Conservation (phyloP, 2,797 vertebrate genomes). For the Gymnodraco acuticeps region DNA sequence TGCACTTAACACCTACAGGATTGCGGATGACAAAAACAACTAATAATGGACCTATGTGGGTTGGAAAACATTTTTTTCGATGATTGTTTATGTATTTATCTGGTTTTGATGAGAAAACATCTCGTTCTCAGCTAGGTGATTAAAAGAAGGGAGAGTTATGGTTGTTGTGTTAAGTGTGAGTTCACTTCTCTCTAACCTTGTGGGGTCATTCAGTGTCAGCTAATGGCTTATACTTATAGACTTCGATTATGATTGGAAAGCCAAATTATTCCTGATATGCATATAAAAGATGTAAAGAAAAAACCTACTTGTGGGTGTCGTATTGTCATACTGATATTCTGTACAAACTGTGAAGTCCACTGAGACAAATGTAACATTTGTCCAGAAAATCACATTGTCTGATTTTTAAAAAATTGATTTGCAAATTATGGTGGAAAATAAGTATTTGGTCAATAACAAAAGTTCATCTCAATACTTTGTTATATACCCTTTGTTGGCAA, state of each 20-base stretch:
- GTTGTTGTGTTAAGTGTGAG: conserved; percentile 38
- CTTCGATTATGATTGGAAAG: conserved; percentile 3
- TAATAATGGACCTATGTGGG: neutral
- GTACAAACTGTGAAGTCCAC: too few relatives aligned
- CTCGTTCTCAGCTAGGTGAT: conserved; percentile 26
- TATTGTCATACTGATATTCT: too few relatives aligned
- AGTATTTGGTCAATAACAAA: too few relatives aligned
- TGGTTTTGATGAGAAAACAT: neutral
- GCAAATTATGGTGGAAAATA: too few relatives aligned
- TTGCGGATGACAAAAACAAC: conserved; percentile 5
- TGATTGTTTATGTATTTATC: neutral
- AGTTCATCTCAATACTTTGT: too few relatives aligned
- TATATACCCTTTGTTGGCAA: too few relatives aligned
- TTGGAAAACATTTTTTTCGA: neutral
- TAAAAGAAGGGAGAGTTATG: conserved; percentile 10
- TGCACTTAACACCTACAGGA: conserved; percentile 1
- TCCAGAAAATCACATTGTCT: too few relatives aligned
- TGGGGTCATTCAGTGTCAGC: conserved; percentile 8
- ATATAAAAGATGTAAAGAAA: neutral
- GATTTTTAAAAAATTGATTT: too few relatives aligned
- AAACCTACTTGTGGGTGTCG: too few relatives aligned
- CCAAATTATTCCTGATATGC: conserved; percentile 5
- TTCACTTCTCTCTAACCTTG: conserved; percentile 28
- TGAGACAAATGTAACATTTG: too few relatives aligned
- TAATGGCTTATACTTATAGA: conserved; percentile 13